phyloP scores from a whole-genome alignment of 2,797 vertebrate species.

The Pangasius macronema region DNA sequence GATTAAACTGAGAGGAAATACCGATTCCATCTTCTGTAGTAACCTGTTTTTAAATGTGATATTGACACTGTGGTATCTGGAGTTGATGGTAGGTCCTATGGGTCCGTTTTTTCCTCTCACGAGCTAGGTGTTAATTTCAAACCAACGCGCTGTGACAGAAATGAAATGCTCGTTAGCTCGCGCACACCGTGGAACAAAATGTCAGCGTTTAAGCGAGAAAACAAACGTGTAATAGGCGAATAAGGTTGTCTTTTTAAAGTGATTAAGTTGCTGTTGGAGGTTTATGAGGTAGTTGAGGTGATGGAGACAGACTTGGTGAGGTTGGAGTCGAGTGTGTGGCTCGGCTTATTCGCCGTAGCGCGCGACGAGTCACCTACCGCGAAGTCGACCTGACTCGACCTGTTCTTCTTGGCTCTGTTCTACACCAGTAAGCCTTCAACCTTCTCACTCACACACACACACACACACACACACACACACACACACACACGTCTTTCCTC shows the following conservation, averaged over 20 bases:
- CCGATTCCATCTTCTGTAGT: not conserved
- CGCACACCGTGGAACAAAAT: not conserved
- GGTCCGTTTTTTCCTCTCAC: no score
- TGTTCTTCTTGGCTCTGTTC: no score
- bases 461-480: not conserved
- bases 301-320: conserved; percentile 69
- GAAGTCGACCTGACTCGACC: no score
- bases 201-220: not conserved
- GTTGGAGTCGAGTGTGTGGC: conserved; percentile 76
- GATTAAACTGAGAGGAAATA: not conserved
- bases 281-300: not conserved
- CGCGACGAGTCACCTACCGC: no score
- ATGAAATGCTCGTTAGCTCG: not conserved
- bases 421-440: conserved; percentile 66
- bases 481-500: no score
- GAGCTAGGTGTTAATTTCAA: not conserved
- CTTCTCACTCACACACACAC: not conserved
- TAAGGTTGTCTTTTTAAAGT: no score
- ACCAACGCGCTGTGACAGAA: not conserved
- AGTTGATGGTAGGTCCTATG: not conserved
- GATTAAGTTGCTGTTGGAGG: not conserved
- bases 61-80: not conserved
- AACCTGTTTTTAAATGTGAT: no score
- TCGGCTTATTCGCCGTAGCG: no score
- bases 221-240: not conserved